These are phyloP conservation scores for Agrochola lychnidis DNA, from an alignment of 2,888 invertebrate genomes.

Conservation along the genomic window DNA sequence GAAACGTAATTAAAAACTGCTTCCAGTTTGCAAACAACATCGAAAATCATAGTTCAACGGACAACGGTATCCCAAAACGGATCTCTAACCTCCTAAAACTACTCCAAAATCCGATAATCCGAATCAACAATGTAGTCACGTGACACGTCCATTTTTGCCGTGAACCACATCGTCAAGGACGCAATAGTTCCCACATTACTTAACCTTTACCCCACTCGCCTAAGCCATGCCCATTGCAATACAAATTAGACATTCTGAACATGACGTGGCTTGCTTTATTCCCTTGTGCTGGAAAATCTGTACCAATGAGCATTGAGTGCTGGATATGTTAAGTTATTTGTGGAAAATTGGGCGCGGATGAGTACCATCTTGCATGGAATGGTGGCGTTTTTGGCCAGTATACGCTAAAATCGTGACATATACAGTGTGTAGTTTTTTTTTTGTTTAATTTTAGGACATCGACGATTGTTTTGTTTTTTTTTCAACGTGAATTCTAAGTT, in stretches of 20 bases:
- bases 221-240: slow-evolving; percentile 64
- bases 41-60: neutral
- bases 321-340: slow-evolving; percentile 14
- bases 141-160: slow-evolving; percentile 43
- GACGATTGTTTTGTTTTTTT: no score
- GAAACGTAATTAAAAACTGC: neutral
- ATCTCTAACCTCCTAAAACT: neutral
- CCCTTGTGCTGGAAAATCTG: slow-evolving; percentile 37
- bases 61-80: neutral
- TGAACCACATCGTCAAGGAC: slow-evolving; percentile 66
- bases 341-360: neutral
- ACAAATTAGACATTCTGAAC: slow-evolving; percentile 65
- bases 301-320: slow-evolving; percentile 24
- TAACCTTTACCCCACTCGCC: slow-evolving; percentile 64
- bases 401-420: no score
- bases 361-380: neutral
- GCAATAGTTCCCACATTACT: slow-evolving; percentile 67
- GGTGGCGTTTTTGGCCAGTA: neutral
- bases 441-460: no score
- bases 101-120: neutral
- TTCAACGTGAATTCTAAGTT: no score
- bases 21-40: neutral
- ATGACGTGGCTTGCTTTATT: slow-evolving; percentile 47
- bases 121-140: neutral
- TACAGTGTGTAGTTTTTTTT: no score